These are phyloP conservation scores for Etia nguti DNA, from an alignment of 2,113 vertebrate genomes.

Conservation along the genomic window DNA sequence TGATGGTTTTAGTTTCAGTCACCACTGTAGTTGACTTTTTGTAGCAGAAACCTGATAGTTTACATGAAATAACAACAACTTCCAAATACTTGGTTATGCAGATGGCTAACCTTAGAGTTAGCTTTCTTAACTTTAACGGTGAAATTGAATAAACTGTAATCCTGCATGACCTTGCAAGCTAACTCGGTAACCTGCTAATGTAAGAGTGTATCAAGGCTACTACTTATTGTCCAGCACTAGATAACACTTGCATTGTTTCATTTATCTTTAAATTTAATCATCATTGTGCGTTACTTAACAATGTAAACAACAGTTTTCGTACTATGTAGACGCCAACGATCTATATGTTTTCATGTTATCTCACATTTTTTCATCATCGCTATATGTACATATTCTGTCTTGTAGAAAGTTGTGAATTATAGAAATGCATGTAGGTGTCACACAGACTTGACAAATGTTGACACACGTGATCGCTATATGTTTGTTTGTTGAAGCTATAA, in stretches of 20 bases:
- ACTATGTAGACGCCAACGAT: neutral
- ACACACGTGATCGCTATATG: neutral
- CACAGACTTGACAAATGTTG: neutral
- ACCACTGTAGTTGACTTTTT: neutral
- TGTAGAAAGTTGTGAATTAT: neutral
- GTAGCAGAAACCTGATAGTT: rapidly evolving
- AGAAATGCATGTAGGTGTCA: neutral
- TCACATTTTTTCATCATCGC: neutral
- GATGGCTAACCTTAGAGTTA: neutral
- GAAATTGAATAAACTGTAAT: conserved; percentile 1
- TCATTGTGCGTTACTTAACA: neutral
- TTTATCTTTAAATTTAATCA: rapidly evolving
- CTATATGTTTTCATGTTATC: neutral
- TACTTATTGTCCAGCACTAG: too few relatives aligned
- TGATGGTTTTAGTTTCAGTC: neutral
- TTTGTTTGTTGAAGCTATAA: neutral
- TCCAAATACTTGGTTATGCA: neutral
- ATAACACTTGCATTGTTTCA: rapidly evolving
- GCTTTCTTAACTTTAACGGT: neutral
- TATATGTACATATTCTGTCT: neutral
- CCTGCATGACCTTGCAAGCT: conserved; percentile 55
- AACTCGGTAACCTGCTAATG: conserved; percentile 17
- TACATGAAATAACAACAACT: neutral
- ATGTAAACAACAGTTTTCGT: neutral
- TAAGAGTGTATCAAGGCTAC: neutral